Evolutionary conservation across 2,113 vertebrate genomes (phyloP).

Genomic region (Sceloporus undulatus): DNA sequence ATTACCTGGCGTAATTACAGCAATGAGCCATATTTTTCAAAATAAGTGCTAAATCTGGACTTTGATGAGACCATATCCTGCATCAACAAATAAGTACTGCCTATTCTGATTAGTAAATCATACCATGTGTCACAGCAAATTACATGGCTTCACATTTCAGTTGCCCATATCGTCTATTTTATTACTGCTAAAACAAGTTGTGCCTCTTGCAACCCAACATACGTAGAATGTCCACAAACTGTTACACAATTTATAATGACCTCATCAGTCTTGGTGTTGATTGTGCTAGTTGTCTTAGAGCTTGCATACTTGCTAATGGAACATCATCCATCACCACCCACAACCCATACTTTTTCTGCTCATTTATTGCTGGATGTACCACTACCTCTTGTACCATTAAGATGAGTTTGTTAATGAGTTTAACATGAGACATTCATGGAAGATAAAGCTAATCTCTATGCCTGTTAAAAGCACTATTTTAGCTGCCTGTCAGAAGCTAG

Average conservation of each 20-base stretch:
- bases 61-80: background rate
- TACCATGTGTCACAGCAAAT: background rate
- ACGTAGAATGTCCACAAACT: background rate
- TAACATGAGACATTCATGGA: background rate
- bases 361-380: background rate
- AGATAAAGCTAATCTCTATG: too few relatives aligned
- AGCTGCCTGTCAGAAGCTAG: too few relatives aligned
- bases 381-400: background rate
- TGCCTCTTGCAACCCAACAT: background rate
- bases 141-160: background rate
- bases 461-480: background rate
- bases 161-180: background rate
- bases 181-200: background rate
- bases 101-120: slow-evolving; percentile 6
- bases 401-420: background rate
- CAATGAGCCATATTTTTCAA: background rate
- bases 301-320: background rate
- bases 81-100: background rate
- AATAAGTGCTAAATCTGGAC: slow-evolving; percentile 11
- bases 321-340: too few relatives aligned
- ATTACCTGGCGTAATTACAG: background rate
- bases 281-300: background rate
- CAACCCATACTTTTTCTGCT: background rate
- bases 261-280: background rate
- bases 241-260: background rate